Percentiles rank a stretch among this genome's conserved stretches.
These are phyloP conservation scores for Pagetopsis macropterus DNA, from an alignment of 2,797 vertebrate species.

Conservation along the genomic window DNA sequence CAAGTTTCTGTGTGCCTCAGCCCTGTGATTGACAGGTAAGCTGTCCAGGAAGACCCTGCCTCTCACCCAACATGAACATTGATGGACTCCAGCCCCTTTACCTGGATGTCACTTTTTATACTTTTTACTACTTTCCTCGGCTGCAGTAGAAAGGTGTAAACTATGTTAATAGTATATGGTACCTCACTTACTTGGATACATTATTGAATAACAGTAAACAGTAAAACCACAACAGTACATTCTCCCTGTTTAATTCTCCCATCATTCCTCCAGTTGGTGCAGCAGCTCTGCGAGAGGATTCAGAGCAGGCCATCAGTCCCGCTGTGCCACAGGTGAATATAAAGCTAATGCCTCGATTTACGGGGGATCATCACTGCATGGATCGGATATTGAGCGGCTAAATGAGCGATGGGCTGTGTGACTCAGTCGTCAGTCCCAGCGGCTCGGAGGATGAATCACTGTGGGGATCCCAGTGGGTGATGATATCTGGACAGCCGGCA, in stretches of 20 bases:
- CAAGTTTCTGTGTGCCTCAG: not conserved
- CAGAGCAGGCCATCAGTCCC: conserved; percentile 19
- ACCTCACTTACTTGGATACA: not conserved
- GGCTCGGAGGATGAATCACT: conserved; percentile 42
- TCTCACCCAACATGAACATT: not conserved
- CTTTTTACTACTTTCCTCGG: not conserved
- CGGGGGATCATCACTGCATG: conserved; percentile 36
- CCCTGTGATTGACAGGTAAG: not conserved
- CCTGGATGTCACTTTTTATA: not conserved
- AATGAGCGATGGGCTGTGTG: conserved; percentile 58
- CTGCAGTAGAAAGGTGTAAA: too few relatives aligned
- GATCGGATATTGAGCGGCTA: conserved; percentile 35
- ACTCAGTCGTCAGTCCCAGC: conserved; percentile 40
- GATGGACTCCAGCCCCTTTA: conserved; percentile 6
- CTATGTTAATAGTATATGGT: not conserved
- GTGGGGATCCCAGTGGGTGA: conserved; percentile 25
- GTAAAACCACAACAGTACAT: not conserved
- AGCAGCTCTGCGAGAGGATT: conserved; percentile 3
- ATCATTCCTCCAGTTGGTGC: not conserved
- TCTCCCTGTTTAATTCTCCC: not conserved
- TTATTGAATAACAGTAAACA: not conserved
- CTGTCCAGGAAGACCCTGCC: not conserved
- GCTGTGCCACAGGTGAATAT: conserved; percentile 41
- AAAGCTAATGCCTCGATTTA: conserved; percentile 46
- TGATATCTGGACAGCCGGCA: not conserved